Base-by-base conservation (phyloP, 2,113 vertebrate genomes). In the Neodontobutis hainanensis region DNA sequence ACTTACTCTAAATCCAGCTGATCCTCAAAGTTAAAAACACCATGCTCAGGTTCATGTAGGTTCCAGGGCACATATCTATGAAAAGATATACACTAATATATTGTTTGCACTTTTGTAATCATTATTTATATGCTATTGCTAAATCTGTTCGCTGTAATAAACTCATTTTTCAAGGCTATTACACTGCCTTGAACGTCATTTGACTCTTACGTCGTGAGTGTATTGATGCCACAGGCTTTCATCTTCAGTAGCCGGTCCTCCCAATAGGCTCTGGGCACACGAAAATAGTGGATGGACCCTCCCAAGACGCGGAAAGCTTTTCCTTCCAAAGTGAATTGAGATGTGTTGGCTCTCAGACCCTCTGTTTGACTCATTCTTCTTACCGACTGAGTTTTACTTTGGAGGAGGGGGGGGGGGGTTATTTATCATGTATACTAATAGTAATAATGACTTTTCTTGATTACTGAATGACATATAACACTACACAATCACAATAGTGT, bases 51-150 rank as follows among this genome's bases (percentile, higher is more conserved):
- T 38, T 98, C 96, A 0, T 98, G 97, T 15, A 97, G 93, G 83
- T 98, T 98, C 97, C 97, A 98, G 0, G 97, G 93, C 14, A 98
- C 94, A 0, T 98, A 98, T 61, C 96, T 98, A 80, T 61, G 65
- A 77, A 48, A 58, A 32, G 0, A 46, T 68, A 52, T 14, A 4
- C 5, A 50, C 10, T 43, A 6, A 2, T 6, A 50, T 16, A 9
- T 15, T 50, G 5, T 16, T 50, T 15, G 4, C 4, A 19, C 5
- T 16, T 50, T 19, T 16, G 6, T 50, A 2, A 14, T 50, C 5
- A 49, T 16, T 16, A 8, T 15, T 19, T 7, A 2, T 7, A 15
- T 50, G 19, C 19, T 27, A 27, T 27, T 27, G 3, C 19, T 27
- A 27, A 27, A 27, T 50, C 3, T 46, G 10, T 14, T 57, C 5